Conservation (phyloP, 1,140 invertebrate genomes). For the Maconellicoccus hirsutus region DNA sequence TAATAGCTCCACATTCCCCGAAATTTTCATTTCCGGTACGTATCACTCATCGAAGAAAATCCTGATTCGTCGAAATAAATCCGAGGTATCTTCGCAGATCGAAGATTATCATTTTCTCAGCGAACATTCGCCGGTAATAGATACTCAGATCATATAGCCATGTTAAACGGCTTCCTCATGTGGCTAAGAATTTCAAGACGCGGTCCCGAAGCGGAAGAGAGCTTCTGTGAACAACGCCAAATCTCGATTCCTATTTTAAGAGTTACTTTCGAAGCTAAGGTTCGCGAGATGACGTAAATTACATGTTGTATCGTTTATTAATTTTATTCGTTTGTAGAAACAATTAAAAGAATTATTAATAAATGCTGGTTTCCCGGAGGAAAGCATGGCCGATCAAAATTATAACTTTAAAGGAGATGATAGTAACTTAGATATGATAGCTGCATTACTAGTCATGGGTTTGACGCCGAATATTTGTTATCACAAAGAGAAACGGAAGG, state of each 20-base stretch:
- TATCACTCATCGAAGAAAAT: neutral
- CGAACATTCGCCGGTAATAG: slow-evolving; percentile 69
- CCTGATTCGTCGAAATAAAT: neutral
- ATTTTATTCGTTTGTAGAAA: slow-evolving; percentile 39
- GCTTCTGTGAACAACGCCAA: slow-evolving; percentile 84
- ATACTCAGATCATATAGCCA: slow-evolving; percentile 88
- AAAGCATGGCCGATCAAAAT: slow-evolving; percentile 56
- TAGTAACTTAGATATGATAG: slow-evolving; percentile 68
- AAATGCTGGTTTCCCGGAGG: slow-evolving; percentile 77
- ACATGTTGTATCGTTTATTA: too few species aligned
- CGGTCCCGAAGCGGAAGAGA: slow-evolving; percentile 65
- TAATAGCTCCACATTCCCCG: slow-evolving; percentile 55
- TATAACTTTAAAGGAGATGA: slow-evolving; percentile 65
- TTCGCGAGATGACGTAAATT: slow-evolving; percentile 29
- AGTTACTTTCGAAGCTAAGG: slow-evolving; percentile 84
- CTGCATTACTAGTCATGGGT: slow-evolving; percentile 76
- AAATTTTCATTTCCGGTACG: slow-evolving; percentile 26
- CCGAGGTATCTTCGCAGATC: slow-evolving; percentile 33
- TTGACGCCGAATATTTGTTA: slow-evolving; percentile 94
- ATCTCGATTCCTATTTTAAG: slow-evolving; percentile 76
- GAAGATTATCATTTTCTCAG: slow-evolving; percentile 60
- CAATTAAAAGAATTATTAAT: slow-evolving; percentile 78
- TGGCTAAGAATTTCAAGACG: slow-evolving; percentile 65
- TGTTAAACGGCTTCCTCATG: slow-evolving; percentile 80
- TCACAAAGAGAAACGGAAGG: slow-evolving; percentile 89